Conservation (phyloP, 2,113 vertebrate genomes). For the Dasyurus viverrinus region DNA sequence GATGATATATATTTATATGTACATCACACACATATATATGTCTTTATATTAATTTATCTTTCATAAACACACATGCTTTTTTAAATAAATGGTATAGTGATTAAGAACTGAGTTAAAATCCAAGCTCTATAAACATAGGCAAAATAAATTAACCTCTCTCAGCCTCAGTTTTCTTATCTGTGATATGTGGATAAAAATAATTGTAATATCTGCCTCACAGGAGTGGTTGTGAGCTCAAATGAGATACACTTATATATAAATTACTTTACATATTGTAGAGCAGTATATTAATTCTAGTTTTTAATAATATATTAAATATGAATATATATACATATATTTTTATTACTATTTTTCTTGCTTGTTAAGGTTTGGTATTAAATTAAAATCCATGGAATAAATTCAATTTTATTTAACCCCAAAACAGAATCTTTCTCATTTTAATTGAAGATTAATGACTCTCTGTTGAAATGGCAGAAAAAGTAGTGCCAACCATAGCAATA, state of each 20-base stretch:
- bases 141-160: background rate
- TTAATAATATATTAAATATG: constrained; percentile 18
- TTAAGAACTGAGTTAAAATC: background rate
- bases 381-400: constrained; percentile 22
- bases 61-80: background rate
- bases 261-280: background rate
- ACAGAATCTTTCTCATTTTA: constrained; percentile 60
- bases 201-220: background rate
- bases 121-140: background rate
- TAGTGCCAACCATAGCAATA: background rate
- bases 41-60: background rate
- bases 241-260: background rate
- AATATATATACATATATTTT: background rate
- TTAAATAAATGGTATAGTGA: background rate
- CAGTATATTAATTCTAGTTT: background rate
- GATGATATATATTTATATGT: background rate
- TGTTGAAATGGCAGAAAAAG: constrained; percentile 18
- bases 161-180: background rate
- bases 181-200: background rate
- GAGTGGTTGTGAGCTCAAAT: background rate
- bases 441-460: constrained; percentile 61
- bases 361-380: constrained; percentile 26
- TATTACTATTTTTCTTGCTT: constrained; percentile 17
- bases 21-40: background rate
- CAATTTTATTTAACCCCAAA: constrained; percentile 43